Evolutionary conservation across 64 coral and sea anemone genomes (phyloP), one percentile per base, ranked within the genome.

Genomic region (Montipora cactus): DNA sequence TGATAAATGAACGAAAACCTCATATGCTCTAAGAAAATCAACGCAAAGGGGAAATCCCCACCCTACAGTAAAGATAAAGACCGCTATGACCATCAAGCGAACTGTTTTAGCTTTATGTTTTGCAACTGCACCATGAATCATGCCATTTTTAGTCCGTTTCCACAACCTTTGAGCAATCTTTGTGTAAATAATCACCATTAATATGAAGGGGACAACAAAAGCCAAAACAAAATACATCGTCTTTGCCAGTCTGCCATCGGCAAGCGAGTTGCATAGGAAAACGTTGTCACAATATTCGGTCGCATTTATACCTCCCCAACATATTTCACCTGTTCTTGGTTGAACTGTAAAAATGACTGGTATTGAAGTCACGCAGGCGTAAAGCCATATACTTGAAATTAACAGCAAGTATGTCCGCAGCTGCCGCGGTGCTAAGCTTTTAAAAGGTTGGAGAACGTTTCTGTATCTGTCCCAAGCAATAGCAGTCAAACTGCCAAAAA

Each of bases 161-260:
- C 80, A 64, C 22, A 82, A 82, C 10, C 55, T 82, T 44, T 62
- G 4, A 44, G 80, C 80, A 64, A 66, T 45, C 23, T 66, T 82
- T 61, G 80, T 82, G 28, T 82, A 82, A 50, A 58, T 45, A 14
- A 61, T 5, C n/a, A 82, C 28, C 11, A 82, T 66, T 9, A 62
- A 82, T n/a, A 64, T 37, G 52, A 82, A 82, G 15, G 80, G 80
- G 46, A 57, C 58, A 82, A 82, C 21, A 46, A 82, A 82, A 8
- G 55, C 53, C 80, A 82, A 13, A 5, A 82, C 5, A 7, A 82
- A 61, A 23, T 64, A 64, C 2, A 62, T 7, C 7, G 80, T 62
- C 64, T 64, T 82, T 28, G 80, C 44, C 23, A 82, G 80, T 81
- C 18, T 81, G 53, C 79, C 59, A 7, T 64, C 55, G 37, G n/a